phyloP scores from a whole-genome alignment of 2,113 vertebrate species.

The Sinocyclocheilus grahami region DNA sequence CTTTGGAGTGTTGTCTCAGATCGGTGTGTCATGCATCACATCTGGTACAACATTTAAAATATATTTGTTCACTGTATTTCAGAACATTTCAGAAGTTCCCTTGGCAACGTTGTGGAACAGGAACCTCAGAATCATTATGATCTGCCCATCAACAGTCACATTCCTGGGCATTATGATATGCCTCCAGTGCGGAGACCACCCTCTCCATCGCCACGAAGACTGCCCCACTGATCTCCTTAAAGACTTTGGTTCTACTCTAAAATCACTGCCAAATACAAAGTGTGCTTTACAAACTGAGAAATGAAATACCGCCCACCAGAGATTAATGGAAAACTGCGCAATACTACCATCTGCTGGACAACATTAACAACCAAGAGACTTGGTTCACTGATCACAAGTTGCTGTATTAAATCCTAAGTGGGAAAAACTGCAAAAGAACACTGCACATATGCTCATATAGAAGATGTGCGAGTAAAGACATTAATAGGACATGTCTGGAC shows the following conservation, averaged over 20 bases:
- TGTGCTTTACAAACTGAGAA: not conserved
- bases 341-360: conserved; percentile 55
- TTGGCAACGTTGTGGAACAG: conserved; percentile 66
- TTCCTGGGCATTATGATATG: conserved; percentile 92
- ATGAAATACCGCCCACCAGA: not conserved
- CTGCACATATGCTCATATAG: not conserved
- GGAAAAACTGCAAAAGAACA: not conserved
- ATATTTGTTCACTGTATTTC: conserved; percentile 37
- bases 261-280: conserved; percentile 17
- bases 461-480: not conserved
- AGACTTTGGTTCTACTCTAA: not conserved
- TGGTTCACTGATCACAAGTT: not conserved
- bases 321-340: conserved; percentile 22
- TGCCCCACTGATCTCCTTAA: conserved; percentile 64
- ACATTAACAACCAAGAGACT: not conserved
- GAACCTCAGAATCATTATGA: conserved; percentile 86
- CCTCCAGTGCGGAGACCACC: conserved; percentile 84
- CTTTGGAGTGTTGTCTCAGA: too few relatives aligned
- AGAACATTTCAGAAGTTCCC: conserved; percentile 69
- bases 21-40: too few relatives aligned
- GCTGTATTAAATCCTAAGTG: not conserved
- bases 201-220: conserved; percentile 73
- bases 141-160: conserved; percentile 95
- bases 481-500: not conserved
- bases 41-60: conserved; percentile 27